Evolutionary conservation across 1,140 invertebrate genomes (phyloP).

Genomic region (Apocrypta bakeri): DNA sequence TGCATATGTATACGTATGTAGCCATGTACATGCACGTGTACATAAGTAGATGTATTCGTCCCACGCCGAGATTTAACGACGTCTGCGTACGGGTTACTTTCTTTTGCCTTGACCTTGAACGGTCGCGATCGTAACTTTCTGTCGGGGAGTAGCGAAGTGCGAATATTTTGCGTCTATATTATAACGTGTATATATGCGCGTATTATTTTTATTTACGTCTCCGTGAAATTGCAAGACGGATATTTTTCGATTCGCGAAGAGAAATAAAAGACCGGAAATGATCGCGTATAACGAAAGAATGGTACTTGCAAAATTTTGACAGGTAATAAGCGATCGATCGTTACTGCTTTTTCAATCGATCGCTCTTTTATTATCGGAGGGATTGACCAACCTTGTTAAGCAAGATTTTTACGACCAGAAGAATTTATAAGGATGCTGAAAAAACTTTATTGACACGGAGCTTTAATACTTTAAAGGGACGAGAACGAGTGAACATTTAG

Average conservation of each 20-base stretch:
- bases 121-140: constrained; percentile 18
- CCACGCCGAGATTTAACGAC: neutral
- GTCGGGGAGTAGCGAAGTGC: neutral
- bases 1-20: neutral
- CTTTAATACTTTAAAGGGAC: neutral
- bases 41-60: neutral
- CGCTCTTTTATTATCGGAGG: neutral
- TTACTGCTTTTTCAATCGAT: neutral
- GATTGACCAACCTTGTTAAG: neutral
- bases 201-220: neutral
- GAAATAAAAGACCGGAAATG: neutral
- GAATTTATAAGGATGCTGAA: neutral
- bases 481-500: neutral
- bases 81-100: neutral
- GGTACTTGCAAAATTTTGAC: neutral
- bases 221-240: neutral
- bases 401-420: neutral
- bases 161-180: constrained; percentile 15
- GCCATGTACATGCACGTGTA: neutral
- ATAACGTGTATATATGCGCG: too few relatives aligned
- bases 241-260: neutral
- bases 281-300: neutral
- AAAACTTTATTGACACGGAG: neutral
- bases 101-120: constrained; percentile 36
- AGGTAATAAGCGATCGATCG: neutral